A percentile compares a stretch with the other conserved stretches of the same genome.
Conservation (phyloP, 2,888 invertebrate species). For the Palloptera scutellata region DNA sequence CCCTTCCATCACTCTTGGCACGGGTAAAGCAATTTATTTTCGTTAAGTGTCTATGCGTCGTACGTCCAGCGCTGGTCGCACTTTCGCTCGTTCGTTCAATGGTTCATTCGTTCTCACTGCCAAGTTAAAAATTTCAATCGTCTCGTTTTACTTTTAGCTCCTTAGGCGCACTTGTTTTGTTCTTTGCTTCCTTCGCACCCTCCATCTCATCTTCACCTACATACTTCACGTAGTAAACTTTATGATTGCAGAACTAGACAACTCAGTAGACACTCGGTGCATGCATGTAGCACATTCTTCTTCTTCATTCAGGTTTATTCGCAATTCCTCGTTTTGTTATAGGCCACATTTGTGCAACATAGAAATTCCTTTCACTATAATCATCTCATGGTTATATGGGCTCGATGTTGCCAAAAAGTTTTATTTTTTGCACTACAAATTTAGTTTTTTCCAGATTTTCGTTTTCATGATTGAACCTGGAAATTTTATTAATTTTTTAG, state of each 20-base stretch:
- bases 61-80: constrained; percentile 14
- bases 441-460: no score
- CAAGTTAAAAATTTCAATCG: no score
- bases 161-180: constrained; percentile 29
- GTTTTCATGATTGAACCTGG: no score
- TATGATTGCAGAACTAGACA: constrained; percentile 11
- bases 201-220: background rate
- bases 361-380: no score
- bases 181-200: constrained; percentile 14
- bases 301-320: no score
- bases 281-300: no score
- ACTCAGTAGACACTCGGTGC: constrained; percentile 12
- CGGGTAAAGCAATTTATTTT: constrained; percentile 35
- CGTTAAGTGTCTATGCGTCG: constrained; percentile 28
- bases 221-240: background rate
- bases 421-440: no score
- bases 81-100: constrained; percentile 7
- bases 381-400: no score
- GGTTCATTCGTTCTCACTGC: background rate
- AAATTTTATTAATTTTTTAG: no score
- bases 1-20: background rate
- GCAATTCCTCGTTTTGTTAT: background rate
- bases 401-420: no score
- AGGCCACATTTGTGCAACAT: background rate
- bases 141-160: background rate